phyloP scores from a whole-genome alignment of 1,140 invertebrate species.

The Drosophila novamexicana region DNA sequence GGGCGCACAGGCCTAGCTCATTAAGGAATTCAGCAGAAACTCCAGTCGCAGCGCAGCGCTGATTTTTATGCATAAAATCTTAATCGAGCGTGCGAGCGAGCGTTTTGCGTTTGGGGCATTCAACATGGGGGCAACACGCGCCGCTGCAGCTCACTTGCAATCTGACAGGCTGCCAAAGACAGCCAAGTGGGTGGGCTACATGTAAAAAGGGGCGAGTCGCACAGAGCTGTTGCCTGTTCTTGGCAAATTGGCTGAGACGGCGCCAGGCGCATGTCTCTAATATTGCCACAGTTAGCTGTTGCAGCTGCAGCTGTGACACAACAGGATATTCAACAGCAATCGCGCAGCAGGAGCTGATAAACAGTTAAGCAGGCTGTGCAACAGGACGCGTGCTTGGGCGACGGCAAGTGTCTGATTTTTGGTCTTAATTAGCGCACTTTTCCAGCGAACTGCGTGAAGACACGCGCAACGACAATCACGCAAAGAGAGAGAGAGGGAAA shows the following conservation, averaged over 20 bases:
- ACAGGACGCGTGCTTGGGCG: conserved; percentile 13
- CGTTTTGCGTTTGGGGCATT: not conserved
- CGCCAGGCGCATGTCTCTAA: conserved; percentile 46
- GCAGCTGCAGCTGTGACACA: no score
- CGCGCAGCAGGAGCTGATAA: conserved; percentile 43
- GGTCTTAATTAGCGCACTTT: conserved; percentile 68
- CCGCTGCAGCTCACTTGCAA: conserved; percentile 74
- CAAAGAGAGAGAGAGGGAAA: not conserved
- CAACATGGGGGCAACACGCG: conserved; percentile 59
- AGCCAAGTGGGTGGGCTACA: conserved; percentile 48
- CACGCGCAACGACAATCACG: conserved; percentile 44
- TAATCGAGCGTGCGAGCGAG: conserved; percentile 65
- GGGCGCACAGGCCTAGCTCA: conserved; percentile 66
- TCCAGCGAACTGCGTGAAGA: conserved; percentile 58
- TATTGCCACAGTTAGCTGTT: conserved; percentile 13
- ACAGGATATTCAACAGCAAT: conserved; percentile 45
- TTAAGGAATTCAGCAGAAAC: conserved; percentile 72
- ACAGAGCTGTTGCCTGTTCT: conserved; percentile 47
- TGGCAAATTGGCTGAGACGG: conserved; percentile 54
- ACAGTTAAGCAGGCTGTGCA: not conserved
- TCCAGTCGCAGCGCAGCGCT: conserved; percentile 37
- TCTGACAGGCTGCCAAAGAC: conserved; percentile 57
- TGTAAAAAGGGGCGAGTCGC: not conserved
- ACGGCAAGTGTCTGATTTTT: conserved; percentile 62
- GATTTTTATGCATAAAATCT: conserved; percentile 81